Evolutionary conservation across 2,888 invertebrate species (phyloP).

Genomic region (Germaria angustata): DNA sequence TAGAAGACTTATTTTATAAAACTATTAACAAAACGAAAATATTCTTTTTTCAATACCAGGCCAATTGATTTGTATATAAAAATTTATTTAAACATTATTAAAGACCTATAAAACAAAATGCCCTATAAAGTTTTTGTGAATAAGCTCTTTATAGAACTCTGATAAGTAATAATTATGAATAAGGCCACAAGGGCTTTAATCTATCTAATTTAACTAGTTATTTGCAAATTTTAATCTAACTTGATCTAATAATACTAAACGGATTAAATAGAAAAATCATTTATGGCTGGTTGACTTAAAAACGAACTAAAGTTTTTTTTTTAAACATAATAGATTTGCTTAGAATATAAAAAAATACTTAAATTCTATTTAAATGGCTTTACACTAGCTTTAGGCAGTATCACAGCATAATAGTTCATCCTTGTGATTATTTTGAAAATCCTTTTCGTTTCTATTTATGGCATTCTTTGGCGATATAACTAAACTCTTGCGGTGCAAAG

Average conservation of each 20-base stretch:
- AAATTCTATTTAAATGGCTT: background rate
- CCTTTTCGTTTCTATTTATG: conserved; percentile 69
- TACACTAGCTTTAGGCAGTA: conserved; percentile 69
- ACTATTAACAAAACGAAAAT: too few species aligned
- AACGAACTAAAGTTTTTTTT: conserved; percentile 42
- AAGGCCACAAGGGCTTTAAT: too few species aligned
- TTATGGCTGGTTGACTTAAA: conserved; percentile 27
- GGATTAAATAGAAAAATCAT: background rate
- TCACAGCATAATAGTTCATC: conserved; percentile 75
- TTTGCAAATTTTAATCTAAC: background rate
- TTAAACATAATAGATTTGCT: conserved; percentile 10
- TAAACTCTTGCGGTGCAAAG: conserved; percentile 72
- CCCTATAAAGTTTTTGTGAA: too few species aligned
- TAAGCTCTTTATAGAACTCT: background rate
- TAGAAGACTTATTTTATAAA: too few species aligned
- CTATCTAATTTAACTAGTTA: conserved; percentile 11
- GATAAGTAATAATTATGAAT: background rate
- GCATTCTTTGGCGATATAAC: conserved; percentile 76
- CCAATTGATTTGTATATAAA: too few species aligned
- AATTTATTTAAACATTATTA: too few species aligned
- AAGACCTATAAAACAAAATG: too few species aligned
- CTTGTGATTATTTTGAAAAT: conserved; percentile 66
- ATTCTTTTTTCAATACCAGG: too few species aligned
- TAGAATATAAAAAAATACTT: background rate
- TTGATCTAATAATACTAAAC: conserved; percentile 28